These are phyloP conservation scores for Melinaea menophilus DNA, from an alignment of 2,888 invertebrate species.

Conservation along the genomic window DNA sequence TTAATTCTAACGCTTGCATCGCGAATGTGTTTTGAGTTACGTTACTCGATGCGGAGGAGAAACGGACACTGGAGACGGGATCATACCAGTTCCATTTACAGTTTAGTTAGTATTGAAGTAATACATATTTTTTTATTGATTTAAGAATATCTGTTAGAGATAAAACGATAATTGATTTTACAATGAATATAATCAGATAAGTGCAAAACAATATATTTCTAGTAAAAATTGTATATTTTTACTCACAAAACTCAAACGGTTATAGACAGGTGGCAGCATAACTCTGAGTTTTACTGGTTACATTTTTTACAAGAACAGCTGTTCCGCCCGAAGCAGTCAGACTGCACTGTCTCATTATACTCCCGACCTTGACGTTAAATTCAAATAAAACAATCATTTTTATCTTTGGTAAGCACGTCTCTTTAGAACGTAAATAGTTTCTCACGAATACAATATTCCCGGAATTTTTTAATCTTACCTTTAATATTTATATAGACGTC, in stretches of 20 bases:
- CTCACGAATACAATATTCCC: not conserved
- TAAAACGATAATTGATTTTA: too few species aligned
- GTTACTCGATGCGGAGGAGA: constrained; percentile 24
- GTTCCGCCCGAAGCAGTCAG: constrained; percentile 1
- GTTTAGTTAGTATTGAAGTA: too few species aligned
- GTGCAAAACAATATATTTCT: too few species aligned
- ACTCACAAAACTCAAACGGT: not conserved
- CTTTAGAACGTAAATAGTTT: not conserved
- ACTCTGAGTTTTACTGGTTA: constrained; percentile 6
- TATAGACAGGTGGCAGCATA: constrained; percentile 1
- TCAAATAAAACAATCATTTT: constrained; percentile 7
- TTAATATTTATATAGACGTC: not conserved
- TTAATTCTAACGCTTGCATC: constrained; percentile 50
- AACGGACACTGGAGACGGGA: not conserved
- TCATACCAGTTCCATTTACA: not conserved
- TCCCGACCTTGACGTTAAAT: not conserved
- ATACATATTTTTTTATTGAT: too few species aligned
- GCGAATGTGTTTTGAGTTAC: constrained; percentile 40
- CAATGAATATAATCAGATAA: too few species aligned
- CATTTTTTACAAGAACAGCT: constrained; percentile 7
- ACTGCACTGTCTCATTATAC: constrained; percentile 4
- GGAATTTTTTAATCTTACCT: not conserved
- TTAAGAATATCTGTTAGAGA: too few species aligned
- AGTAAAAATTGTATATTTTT: too few species aligned
- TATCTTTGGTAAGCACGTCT: not conserved